These are phyloP conservation scores for Fringilla coelebs DNA, from an alignment of 2,797 vertebrate species.

Conservation along the genomic window DNA sequence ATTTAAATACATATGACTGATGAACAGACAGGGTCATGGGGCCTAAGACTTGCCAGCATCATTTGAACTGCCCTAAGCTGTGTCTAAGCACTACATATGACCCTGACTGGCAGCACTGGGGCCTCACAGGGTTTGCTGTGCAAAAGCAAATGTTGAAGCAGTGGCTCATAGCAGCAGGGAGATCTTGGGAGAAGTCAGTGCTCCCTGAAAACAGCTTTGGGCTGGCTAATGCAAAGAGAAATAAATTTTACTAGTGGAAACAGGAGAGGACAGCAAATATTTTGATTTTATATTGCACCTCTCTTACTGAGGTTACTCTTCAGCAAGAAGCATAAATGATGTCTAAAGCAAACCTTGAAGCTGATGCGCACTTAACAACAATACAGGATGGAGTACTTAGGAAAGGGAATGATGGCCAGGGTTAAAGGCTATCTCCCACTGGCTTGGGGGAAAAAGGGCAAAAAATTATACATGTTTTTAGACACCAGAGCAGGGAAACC, in stretches of 20 bases:
- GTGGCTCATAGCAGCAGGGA: background rate
- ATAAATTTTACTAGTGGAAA: background rate
- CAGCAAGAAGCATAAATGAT: background rate
- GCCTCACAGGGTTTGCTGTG: background rate
- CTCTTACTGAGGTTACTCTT: background rate
- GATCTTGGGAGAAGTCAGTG: background rate
- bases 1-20: background rate
- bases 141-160: constrained; percentile 3
- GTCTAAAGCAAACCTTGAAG: background rate
- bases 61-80: background rate
- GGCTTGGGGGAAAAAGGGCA: background rate
- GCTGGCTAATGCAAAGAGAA: background rate
- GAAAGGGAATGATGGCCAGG: background rate
- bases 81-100: background rate
- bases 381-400: background rate
- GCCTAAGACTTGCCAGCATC: background rate
- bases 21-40: background rate
- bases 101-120: background rate
- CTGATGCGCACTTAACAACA: background rate
- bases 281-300: background rate
- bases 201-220: background rate
- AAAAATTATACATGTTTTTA: background rate
- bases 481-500: background rate
- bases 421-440: background rate
- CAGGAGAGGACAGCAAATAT: background rate